A percentile compares a stretch with the other conserved stretches of the same genome.
Conservation (phyloP, 2,113 vertebrate genomes). For the Oryzias celebensis region DNA sequence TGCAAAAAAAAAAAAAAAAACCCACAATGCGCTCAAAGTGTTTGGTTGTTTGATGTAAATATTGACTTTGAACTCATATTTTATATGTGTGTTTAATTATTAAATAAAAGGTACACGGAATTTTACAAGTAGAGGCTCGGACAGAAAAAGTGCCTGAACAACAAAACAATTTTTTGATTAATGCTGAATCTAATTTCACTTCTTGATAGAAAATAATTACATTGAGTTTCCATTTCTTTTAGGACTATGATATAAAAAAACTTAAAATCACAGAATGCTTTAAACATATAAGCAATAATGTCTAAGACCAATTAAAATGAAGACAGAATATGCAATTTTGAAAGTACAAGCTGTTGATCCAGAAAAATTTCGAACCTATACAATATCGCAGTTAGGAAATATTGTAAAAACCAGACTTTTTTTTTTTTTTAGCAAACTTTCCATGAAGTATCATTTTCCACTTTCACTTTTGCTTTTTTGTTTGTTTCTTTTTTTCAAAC, state of each 20-base stretch:
- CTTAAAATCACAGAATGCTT: too few relatives aligned
- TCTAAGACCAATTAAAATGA: slow-evolving; percentile 15
- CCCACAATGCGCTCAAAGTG: slow-evolving; percentile 38
- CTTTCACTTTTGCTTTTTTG: slow-evolving; percentile 39
- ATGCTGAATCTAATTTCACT: too few relatives aligned
- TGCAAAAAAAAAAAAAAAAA: slow-evolving; percentile 37
- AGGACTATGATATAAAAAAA: too few relatives aligned
- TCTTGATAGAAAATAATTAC: too few relatives aligned
- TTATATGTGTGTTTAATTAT: slow-evolving; percentile 44
- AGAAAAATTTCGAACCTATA: background rate
- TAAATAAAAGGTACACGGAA: slow-evolving; percentile 52
- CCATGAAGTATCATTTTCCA: background rate
- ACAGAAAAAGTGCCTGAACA: slow-evolving; percentile 21
- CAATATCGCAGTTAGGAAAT: slow-evolving; percentile 12
- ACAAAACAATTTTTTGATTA: background rate
- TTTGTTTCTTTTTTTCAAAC: slow-evolving; percentile 40
- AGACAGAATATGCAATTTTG: too few relatives aligned
- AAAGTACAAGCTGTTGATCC: too few relatives aligned
- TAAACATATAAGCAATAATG: slow-evolving; percentile 36
- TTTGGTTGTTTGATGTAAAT: slow-evolving; percentile 58
- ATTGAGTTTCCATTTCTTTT: too few relatives aligned
- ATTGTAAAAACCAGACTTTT: slow-evolving; percentile 16
- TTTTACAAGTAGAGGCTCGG: slow-evolving; percentile 57
- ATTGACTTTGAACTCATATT: slow-evolving; percentile 35
- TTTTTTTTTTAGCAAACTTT: slow-evolving; percentile 22